These are phyloP conservation scores for Pyxicephalus adspersus DNA, from an alignment of 2,113 vertebrate species.

Conservation along the genomic window DNA sequence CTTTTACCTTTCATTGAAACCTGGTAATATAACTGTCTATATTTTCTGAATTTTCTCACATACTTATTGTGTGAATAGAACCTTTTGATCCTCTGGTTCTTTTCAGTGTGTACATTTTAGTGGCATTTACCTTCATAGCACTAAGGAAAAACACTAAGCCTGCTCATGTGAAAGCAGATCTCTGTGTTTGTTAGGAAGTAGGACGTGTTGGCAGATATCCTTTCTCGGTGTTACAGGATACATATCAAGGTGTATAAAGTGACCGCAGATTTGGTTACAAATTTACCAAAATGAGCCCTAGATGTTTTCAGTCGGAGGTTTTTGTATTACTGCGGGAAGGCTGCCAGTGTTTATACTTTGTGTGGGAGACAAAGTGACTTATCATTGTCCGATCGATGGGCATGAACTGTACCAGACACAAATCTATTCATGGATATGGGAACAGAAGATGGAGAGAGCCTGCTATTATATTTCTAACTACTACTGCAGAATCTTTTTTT, in stretches of 20 bases:
- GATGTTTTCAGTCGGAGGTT: background rate
- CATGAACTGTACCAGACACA: background rate
- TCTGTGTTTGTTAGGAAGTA: constrained; percentile 63
- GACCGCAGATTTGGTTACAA: constrained; percentile 57
- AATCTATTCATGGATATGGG: too few relatives aligned
- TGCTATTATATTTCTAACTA: too few relatives aligned
- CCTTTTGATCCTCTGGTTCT: background rate
- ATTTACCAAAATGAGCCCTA: constrained; percentile 38
- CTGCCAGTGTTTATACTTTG: constrained; percentile 1
- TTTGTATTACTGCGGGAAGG: background rate
- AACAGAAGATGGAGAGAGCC: too few relatives aligned
- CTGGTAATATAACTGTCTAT: too few relatives aligned
- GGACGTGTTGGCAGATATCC: constrained; percentile 62
- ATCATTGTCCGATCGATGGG: background rate
- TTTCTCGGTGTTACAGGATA: constrained; percentile 70
- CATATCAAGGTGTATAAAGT: constrained; percentile 61
- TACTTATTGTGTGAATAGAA: background rate
- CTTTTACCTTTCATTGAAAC: too few relatives aligned
- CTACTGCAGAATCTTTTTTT: too few relatives aligned
- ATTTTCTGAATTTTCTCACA: too few relatives aligned
- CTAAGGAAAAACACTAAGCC: constrained; percentile 43
- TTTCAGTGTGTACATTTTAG: background rate
- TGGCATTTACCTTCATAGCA: constrained; percentile 3
- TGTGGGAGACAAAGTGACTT: background rate
- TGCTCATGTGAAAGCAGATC: constrained; percentile 66